A percentile compares a stretch with the other conserved stretches of the same genome.
Conservation (phyloP, 2,888 invertebrate species). For the Epistrophella euchroma region DNA sequence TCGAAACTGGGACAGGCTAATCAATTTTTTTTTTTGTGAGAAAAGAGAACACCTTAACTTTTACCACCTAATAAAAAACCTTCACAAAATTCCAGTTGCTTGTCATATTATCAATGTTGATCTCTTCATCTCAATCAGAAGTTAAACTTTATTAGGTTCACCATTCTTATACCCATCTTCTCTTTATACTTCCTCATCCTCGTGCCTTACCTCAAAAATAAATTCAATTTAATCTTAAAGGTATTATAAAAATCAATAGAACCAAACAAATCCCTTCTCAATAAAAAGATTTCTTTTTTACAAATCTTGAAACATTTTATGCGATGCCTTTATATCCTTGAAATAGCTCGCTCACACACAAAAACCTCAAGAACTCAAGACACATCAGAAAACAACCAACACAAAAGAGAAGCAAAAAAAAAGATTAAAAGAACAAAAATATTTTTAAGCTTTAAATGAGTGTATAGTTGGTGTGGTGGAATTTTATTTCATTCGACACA, state of each 20-base stretch:
- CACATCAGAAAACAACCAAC: constrained; percentile 24
- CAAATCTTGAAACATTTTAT: constrained; percentile 70
- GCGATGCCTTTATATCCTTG: constrained; percentile 42
- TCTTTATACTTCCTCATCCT: neutral
- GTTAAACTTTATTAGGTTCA: constrained; percentile 51
- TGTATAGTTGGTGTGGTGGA: constrained; percentile 60
- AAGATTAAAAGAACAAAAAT: constrained; percentile 18
- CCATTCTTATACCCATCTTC: constrained; percentile 14
- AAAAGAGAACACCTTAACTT: constrained; percentile 20
- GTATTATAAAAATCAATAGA: constrained; percentile 71
- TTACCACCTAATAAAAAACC: constrained; percentile 14
- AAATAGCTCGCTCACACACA: neutral
- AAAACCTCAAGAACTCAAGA: constrained; percentile 41
- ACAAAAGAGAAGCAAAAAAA: neutral
- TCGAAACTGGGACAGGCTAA: neutral
- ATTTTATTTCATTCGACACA: constrained; percentile 56
- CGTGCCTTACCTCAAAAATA: constrained; percentile 24
- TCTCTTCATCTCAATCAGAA: constrained; percentile 48
- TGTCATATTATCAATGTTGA: constrained; percentile 42
- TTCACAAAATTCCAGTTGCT: constrained; percentile 19
- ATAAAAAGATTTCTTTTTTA: constrained; percentile 55
- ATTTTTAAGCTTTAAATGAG: constrained; percentile 45
- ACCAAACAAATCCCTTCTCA: constrained; percentile 72
- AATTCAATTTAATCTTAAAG: constrained; percentile 71
- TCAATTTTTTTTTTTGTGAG: neutral